Evolutionary conservation across 2,888 invertebrate genomes (phyloP).

Genomic region (Anodontia alba): DNA sequence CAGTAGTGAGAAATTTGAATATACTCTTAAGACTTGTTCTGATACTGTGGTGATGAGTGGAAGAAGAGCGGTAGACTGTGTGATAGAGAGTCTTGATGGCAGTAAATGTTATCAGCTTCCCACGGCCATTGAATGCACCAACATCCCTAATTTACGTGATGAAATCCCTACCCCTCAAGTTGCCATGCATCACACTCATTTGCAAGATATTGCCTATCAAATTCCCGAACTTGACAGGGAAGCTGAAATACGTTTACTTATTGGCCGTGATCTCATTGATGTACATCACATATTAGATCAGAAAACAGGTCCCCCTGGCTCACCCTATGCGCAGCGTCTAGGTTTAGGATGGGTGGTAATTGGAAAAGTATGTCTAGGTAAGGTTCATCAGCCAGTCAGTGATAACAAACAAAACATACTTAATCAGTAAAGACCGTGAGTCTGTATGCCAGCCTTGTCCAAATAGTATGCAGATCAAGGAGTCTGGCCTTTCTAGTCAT

Average conservation of each 20-base stretch:
- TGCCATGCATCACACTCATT: conserved; percentile 35
- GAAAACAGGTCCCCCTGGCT: conserved; percentile 18
- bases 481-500: background rate
- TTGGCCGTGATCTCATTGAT: conserved; percentile 47
- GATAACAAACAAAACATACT: conserved; percentile 15
- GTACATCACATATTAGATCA: conserved; percentile 50
- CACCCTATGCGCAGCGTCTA: conserved; percentile 46
- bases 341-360: conserved; percentile 44
- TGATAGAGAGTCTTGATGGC: conserved; percentile 43
- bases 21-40: conserved; percentile 20
- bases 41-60: conserved; percentile 18
- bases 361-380: conserved; percentile 38
- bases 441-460: conserved; percentile 26
- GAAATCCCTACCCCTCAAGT: conserved; percentile 57
- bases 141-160: conserved; percentile 43
- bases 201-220: conserved; percentile 28
- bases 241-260: conserved; percentile 30
- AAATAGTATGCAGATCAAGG: conserved; percentile 17
- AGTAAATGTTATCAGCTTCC: conserved; percentile 37
- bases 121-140: conserved; percentile 47
- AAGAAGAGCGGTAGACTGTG: conserved; percentile 28
- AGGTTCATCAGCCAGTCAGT: conserved; percentile 21
- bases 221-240: conserved; percentile 41
- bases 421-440: conserved; percentile 14
- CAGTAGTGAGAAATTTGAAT: conserved; percentile 20